Evolutionary conservation across 2,888 invertebrate genomes (phyloP), one percentile per base, ranked within the genome.

Genomic region (Sipunculus nudus): DNA sequence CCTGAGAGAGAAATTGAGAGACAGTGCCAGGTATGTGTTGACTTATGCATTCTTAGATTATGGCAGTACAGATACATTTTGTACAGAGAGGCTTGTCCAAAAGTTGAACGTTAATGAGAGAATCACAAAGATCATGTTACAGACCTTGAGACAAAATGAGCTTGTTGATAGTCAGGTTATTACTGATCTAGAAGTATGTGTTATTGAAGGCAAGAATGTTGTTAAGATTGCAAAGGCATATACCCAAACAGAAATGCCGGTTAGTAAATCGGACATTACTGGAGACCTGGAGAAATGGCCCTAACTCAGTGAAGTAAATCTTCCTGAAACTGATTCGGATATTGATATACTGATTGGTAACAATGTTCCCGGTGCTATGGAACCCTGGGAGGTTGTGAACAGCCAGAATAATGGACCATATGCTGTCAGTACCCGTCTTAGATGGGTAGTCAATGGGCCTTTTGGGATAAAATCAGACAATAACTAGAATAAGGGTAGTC

Each of bases 361-460:
- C 16, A 41, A 53, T 26, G 6, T 41, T 28, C 53, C 53, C 4
- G 19, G 41, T 13, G 13, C 21, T 10, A 25, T 53, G 8, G 8
- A 23, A n/a, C 41, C 53, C 8, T 28, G 10, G n/a, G 40, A 53
- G 41, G 28, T 41, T 16, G 23, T 8, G 16, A 41, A 25, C 19
- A 41, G 40, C 40, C 16, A 41, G 8, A n/a, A 6, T 23, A 29
- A 21, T 53, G 53, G 41, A 53, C 53, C 53, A 26, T 53, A 41
- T 26, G 41, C 53, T 23, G 28, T 41, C 6, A 6, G 53, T 21
- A 41, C 53, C 6, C n/a, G 6, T 8, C 41, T 39, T 41, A 41
- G 53, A 8, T 53, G 53, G 53, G n/a, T 41, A 6, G 8, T 53
- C 6, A 53, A 53, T 41, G 53, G 53, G 5, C 53, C 53, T 8